phyloP scores from a whole-genome alignment of 2,888 invertebrate genomes.

The Caenorhabditis sp. region DNA sequence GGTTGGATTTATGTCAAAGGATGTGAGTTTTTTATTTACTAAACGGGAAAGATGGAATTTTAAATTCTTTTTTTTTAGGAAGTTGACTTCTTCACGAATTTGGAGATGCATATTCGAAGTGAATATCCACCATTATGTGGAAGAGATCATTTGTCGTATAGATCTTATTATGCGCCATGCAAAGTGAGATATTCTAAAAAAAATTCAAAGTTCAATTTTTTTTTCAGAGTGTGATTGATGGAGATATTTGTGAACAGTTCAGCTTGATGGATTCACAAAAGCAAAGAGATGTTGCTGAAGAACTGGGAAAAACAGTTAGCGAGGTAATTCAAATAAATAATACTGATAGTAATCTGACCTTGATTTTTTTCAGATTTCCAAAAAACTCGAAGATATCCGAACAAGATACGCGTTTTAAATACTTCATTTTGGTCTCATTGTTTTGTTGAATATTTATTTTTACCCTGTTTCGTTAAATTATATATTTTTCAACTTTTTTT shows the following conservation, averaged over 20 bases:
- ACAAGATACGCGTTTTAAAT: conserved; percentile 96
- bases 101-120: conserved; percentile 99
- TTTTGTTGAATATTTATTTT: conserved; percentile 14
- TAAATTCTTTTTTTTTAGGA: conserved; percentile 76
- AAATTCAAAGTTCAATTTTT: neutral
- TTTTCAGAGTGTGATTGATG: conserved; percentile 91
- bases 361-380: conserved; percentile 78
- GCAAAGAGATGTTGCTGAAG: conserved; percentile 92
- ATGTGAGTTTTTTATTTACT: conserved; percentile 59
- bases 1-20: conserved; percentile 91
- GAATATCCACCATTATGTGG: conserved; percentile 96
- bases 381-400: conserved; percentile 96
- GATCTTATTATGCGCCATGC: conserved; percentile 96
- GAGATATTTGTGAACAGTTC: conserved; percentile 98
- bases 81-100: conserved; percentile 97
- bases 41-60: too few relatives aligned
- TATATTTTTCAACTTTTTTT: conserved; percentile 3
- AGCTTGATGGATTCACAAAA: conserved; percentile 91
- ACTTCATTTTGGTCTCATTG: neutral
- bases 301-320: conserved; percentile 91
- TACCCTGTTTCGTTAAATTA: conserved; percentile 5
- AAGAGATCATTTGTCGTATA: conserved; percentile 92
- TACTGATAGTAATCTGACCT: neutral
- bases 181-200: conserved; percentile 78
- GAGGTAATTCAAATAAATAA: conserved; percentile 77